A percentile compares a stretch with the other conserved stretches of the same genome.
Evolutionary conservation across 2,113 vertebrate species (phyloP).

Genomic region (Deroptyus accipitrinus): DNA sequence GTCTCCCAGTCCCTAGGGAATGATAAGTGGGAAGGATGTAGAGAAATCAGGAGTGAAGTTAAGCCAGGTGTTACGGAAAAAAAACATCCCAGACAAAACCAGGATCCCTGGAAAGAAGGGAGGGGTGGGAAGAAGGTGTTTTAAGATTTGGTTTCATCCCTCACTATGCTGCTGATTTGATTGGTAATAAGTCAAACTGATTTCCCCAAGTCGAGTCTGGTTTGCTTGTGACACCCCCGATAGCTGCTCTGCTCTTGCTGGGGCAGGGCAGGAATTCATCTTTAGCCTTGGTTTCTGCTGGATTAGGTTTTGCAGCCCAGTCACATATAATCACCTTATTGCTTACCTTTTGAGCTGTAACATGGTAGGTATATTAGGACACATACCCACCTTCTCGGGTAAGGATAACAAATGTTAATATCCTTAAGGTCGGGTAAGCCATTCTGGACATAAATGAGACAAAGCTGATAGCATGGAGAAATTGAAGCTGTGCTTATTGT

Average conservation of each 20-base stretch:
- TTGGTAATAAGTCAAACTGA: not conserved
- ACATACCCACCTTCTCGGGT: not conserved
- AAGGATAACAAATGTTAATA: not conserved
- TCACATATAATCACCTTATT: rapidly evolving
- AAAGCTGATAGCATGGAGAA: not conserved
- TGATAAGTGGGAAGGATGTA: not conserved
- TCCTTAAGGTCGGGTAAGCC: not conserved
- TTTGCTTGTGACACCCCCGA: not conserved
- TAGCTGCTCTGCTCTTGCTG: not conserved
- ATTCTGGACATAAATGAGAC: not conserved
- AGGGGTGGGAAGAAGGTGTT: not conserved
- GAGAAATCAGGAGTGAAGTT: not conserved
- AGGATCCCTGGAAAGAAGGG: not conserved
- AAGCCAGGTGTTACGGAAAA: not conserved
- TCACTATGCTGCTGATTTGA: not conserved
- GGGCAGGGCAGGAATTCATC: rapidly evolving
- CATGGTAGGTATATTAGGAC: not conserved
- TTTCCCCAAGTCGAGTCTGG: not conserved
- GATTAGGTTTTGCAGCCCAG: not conserved
- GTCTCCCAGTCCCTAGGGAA: not conserved
- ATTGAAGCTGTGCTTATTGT: not conserved
- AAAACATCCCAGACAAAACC: not conserved
- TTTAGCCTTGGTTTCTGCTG: not conserved
- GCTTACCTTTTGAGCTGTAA: not conserved
- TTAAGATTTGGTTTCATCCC: not conserved